Percentiles rank a stretch among this genome's conserved stretches.
Evolutionary conservation across 2,888 invertebrate species (phyloP).

Genomic region (Drosophila rellima): DNA sequence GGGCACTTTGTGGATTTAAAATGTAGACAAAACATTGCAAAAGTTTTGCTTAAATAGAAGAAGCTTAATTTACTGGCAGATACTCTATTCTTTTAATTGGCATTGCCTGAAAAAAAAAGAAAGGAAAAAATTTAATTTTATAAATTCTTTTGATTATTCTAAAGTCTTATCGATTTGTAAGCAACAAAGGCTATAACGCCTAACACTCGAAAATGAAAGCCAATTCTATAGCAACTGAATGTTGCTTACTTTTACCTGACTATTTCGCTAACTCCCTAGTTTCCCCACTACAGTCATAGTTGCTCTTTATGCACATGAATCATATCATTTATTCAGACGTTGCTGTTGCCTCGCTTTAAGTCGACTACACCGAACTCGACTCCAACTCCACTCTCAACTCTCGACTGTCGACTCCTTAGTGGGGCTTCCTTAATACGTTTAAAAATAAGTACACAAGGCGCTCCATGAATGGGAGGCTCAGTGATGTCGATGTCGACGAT

Average conservation of each 20-base stretch:
- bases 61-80: neutral
- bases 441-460: slow-evolving; percentile 65
- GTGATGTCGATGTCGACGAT: slow-evolving; percentile 5
- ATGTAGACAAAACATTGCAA: slow-evolving; percentile 8
- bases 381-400: slow-evolving; percentile 10
- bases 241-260: slow-evolving; percentile 26
- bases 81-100: too few relatives aligned
- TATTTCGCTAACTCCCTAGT: neutral
- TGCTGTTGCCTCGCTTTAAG: slow-evolving; percentile 25
- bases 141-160: neutral
- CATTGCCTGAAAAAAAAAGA: too few relatives aligned
- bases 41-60: neutral
- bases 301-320: slow-evolving; percentile 41
- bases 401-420: slow-evolving; percentile 40
- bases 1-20: slow-evolving; percentile 20
- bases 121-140: too few relatives aligned
- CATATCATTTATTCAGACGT: slow-evolving; percentile 57
- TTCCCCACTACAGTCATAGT: neutral
- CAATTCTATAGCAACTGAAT: slow-evolving; percentile 33
- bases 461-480: slow-evolving; percentile 37
- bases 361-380: slow-evolving; percentile 28
- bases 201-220: slow-evolving; percentile 10
- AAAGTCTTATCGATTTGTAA: neutral
- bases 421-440: slow-evolving; percentile 73
- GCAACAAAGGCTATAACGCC: slow-evolving; percentile 3